phyloP scores from a whole-genome alignment of 2,797 vertebrate species.

The Anguilla anguilla region DNA sequence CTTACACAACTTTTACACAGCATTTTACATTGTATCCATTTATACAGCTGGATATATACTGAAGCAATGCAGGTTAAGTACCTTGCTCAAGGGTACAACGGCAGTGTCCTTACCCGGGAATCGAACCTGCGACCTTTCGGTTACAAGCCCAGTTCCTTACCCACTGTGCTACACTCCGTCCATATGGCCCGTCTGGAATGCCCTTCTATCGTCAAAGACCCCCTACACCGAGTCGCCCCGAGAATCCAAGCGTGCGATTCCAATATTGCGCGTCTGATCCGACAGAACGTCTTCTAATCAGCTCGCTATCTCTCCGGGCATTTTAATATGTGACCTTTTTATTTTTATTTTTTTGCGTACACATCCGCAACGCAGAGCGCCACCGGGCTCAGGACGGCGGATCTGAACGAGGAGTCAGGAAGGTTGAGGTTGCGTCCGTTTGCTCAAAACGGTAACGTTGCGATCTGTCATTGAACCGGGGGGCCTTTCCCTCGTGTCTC shows the following conservation, averaged over 20 bases:
- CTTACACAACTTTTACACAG: no score
- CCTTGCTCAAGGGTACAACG: no score
- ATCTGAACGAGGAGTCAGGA: conserved; percentile 48
- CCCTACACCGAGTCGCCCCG: background rate
- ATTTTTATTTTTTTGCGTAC: no score
- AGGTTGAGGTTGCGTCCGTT: conserved; percentile 50
- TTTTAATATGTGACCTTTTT: conserved; percentile 9
- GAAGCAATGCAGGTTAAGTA: no score
- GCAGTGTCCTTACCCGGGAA: no score
- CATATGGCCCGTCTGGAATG: background rate
- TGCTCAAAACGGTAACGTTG: conserved; percentile 7
- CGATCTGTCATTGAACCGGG: background rate
- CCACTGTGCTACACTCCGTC: no score
- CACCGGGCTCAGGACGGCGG: background rate
- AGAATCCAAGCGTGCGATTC: background rate
- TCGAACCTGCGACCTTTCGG: no score
- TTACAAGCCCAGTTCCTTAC: no score
- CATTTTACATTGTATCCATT: no score
- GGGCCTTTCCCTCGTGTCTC: no score
- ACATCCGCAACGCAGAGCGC: background rate
- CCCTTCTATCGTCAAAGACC: background rate
- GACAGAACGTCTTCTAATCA: background rate
- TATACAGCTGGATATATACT: no score
- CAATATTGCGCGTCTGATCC: background rate
- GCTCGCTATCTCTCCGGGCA: background rate